Evolutionary conservation across 2,888 invertebrate species (phyloP), one percentile per base, ranked within the genome.

Genomic region (Drosophila merina): DNA sequence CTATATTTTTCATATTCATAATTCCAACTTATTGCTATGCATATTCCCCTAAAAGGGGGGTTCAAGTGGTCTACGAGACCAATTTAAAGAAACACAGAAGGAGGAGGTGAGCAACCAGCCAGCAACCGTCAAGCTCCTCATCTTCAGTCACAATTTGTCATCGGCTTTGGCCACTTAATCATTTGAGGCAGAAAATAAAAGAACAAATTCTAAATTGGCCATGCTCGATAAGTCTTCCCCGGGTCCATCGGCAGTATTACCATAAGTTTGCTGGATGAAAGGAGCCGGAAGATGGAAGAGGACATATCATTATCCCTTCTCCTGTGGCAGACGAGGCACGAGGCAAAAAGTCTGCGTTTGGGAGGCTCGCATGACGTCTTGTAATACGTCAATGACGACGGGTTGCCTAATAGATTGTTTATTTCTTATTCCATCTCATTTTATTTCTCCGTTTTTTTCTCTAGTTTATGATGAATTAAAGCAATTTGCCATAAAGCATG

Each of bases 321-420:
- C 9, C 14, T 14, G 73, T 48, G 59, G 40, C 58, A 2, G 20
- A 51, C 72, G 56, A 70, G 82, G 80, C 64, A 49, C 54, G 54
- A 58, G 68, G 47, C 69, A 69, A 51, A 20, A 42, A 38, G 30
- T 31, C 57, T 52, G 45, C 14, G 68, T 31, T 25, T 40, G 38
- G 38, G 54, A 71, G 77, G 81, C 77, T 89, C 79, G 91, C 91
- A 90, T 91, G 91, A 88, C 88, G 85, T 88, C 81, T 76, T 88
- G 90, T 88, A 89, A 91, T 91, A 90, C 91, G 89, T 91, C 90
- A 90, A 88, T 88, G 88, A 81, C 91, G 79, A 87, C 91, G 89
- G 91, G 91, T 88, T 86, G 90, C 89, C 90, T 86, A 87, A 86
- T 85, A 82, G 86, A 86, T 88, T 86, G 77, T 86, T 85, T 89